Base-by-base conservation (phyloP, 2,113 vertebrate genomes). In the Ondatra zibethicus region DNA sequence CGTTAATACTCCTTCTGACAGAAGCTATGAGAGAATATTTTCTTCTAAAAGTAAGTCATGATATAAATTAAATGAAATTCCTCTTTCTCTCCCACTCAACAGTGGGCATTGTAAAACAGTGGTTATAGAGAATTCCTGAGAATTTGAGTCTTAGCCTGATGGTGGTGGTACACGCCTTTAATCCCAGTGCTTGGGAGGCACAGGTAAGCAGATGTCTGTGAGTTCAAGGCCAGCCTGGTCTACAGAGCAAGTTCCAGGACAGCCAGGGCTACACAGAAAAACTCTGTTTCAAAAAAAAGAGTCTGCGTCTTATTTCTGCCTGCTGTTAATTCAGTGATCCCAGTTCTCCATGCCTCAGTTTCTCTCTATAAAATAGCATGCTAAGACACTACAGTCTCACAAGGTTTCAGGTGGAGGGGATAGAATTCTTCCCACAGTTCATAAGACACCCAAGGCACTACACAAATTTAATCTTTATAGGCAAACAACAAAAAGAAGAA, bases 41-140 rank as follows among this genome's bases (percentile, higher is more conserved):
- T 87, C 78, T 85, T 65, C 50, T 68, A 50, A 95, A 88, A 88
- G 39, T 23, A 92, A 81, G 42, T 11, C 89, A 39, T 27, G 36
- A 21, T 45, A 76, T 50, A 36, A 91, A 52, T 87, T 80, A 73
- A 89, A 81, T 88, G 29, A 87, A 96, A 75, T 58, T 73, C 36
- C 1, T 1, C 13, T n/a, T 81, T 61, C 47, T 75, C 77, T 84
- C 13, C 88, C 91, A n/a, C 21, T 31, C 66, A 33, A 42, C n/a
- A 61, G 16, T 66, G 75, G 76, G 23, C 23, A 65, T 75, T 36
- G 13, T 52, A 84, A 66, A 61, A 8, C 65, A 68, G 7, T 36
- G 72, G 29, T 39, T 68, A 68, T 11, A 27, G 80, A 14, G 23
- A 52, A 61, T 21, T 55, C 33, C 52, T 27, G 25, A 12, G 52